Base-by-base conservation (phyloP, 1,140 invertebrate genomes). In the Pygmarrhopalites habei region DNA sequence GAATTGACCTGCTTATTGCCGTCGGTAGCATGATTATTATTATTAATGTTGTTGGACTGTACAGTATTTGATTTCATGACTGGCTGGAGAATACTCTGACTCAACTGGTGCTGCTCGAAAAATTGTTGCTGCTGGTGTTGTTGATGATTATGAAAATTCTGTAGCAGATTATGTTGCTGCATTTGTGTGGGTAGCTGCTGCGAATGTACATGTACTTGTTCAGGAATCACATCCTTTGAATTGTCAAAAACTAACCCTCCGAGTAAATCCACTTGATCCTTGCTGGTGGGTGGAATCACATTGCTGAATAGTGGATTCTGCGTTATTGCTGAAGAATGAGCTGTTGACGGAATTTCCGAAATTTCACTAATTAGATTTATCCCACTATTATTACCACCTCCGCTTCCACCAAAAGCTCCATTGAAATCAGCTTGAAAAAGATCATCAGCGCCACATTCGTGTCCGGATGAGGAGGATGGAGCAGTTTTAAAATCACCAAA, bases 401-500 rank as follows among this genome's bases (percentile, higher is more conserved):
- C 32, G 25, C 51, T 32, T 28, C 58, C 58, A 47, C 41, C 55
- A 35, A 62, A 67, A 19, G 65, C 65, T 30, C 39, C n/a, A 29
- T 65, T 30, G 39, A 60, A 60, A 56, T 60, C 58, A 1, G 32
- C 44, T 17, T 23, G 28, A 25, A 59, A 44, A 46, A 23, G 3
- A 35, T 56, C 53, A 35, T 56, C 53, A 10, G 21, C 14, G 25
- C 14, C 28, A 12, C 3, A 15, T 3, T 5, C 25, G 25, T 21
- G 2, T 46, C 3, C 12, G 12, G 44, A 14, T 43, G 10, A 58
- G 44, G 70, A 23, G 35, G 70, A 73, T 1, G 77, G 77, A 10
- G 86, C 89, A 61, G 82, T 81, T 21, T 83, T 78, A 75, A 93
- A 94, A 75, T 92, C 88, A 1, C 88, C 88, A 76, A 92, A 90